A percentile compares a stretch with the other conserved stretches of the same genome.
Evolutionary conservation across 1,140 invertebrate genomes (phyloP).

Genomic region (Drosophila nikananu): DNA sequence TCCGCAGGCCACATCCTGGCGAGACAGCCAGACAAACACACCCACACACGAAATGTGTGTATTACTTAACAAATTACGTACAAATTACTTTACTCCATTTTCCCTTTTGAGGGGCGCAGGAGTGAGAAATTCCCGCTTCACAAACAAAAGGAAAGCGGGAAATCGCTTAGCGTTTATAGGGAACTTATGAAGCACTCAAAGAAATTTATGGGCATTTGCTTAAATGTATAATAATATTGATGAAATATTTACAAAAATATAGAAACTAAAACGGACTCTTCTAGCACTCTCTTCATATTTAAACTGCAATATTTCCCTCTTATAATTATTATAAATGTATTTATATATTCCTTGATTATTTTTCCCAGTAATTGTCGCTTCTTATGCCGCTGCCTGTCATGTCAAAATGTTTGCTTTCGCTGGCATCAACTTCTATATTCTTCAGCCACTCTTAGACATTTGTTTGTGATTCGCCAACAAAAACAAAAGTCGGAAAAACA

Average conservation of each 20-base stretch:
- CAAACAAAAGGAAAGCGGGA: conserved; percentile 45
- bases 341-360: not conserved
- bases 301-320: not conserved
- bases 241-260: not conserved
- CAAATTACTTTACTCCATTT: conserved; percentile 74
- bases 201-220: not conserved
- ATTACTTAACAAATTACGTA: conserved; percentile 84
- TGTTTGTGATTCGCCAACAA: conserved; percentile 69
- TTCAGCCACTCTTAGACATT: conserved; percentile 56
- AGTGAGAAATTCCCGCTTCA: not conserved
- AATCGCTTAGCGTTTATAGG: conserved; percentile 77
- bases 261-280: not conserved
- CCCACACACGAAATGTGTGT: conserved; percentile 31
- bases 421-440: conserved; percentile 38
- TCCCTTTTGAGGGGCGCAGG: not conserved
- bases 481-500: conserved; percentile 60
- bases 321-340: not conserved
- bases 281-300: not conserved
- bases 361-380: not conserved
- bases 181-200: conserved; percentile 24
- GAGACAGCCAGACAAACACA: conserved; percentile 70
- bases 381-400: conserved; percentile 45
- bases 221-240: not conserved
- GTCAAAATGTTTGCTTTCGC: conserved; percentile 61
- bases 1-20: conserved; percentile 64